A percentile compares a stretch with the other conserved stretches of the same genome.
Evolutionary conservation across 2,888 invertebrate species (phyloP).

Genomic region (Ischnura elegans): DNA sequence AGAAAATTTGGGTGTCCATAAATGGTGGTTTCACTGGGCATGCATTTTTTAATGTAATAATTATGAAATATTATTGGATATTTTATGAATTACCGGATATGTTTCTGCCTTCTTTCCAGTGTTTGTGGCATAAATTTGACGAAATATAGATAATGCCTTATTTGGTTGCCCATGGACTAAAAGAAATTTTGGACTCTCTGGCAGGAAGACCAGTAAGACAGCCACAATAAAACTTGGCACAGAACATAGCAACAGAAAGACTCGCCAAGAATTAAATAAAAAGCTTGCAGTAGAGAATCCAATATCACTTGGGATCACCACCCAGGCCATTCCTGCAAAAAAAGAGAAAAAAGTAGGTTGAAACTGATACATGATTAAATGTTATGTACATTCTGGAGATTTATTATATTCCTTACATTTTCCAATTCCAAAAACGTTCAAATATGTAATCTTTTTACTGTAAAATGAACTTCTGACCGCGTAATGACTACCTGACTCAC

Average conservation of each 20-base stretch:
- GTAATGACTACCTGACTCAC: too few relatives aligned
- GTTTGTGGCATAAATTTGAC: conserved; percentile 89
- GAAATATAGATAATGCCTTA: conserved; percentile 90
- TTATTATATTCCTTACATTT: too few relatives aligned
- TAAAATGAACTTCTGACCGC: too few relatives aligned
- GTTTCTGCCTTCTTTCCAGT: conserved; percentile 87
- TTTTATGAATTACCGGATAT: conserved; percentile 85
- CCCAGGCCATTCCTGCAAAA: conserved; percentile 80
- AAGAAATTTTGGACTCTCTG: conserved; percentile 95
- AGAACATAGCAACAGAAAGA: conserved; percentile 93
- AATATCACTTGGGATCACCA: conserved; percentile 82
- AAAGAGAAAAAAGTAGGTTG: conserved; percentile 1
- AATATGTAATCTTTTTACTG: too few relatives aligned
- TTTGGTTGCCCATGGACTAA: conserved; percentile 89
- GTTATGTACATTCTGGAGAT: too few relatives aligned
- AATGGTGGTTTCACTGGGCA: too few relatives aligned
- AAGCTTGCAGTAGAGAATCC: conserved; percentile 85
- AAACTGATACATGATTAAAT: too few relatives aligned
- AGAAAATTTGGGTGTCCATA: too few relatives aligned
- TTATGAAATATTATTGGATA: background rate
- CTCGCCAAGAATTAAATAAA: conserved; percentile 94
- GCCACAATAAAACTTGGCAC: conserved; percentile 93
- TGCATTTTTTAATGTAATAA: too few relatives aligned
- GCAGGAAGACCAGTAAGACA: conserved; percentile 88
- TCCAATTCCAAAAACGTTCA: too few relatives aligned